Conservation (phyloP, 2,888 invertebrate species). For the Idaea straminata region DNA sequence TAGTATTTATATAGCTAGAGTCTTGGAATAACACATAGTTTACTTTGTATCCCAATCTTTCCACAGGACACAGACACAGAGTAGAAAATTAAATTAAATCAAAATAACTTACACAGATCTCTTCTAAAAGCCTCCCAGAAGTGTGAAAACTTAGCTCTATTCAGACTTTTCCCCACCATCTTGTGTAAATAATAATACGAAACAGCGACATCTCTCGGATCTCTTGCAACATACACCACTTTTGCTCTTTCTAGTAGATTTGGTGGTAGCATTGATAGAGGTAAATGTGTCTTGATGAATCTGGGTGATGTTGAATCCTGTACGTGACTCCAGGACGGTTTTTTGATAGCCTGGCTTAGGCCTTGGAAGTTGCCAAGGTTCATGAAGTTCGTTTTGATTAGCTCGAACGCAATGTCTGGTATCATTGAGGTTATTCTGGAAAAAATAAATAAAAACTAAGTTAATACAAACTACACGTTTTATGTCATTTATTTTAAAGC, state of each 20-base stretch:
- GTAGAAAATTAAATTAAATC: neutral
- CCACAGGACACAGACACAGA: too few species aligned
- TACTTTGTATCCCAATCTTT: too few species aligned
- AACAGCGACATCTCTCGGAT: slow-evolving; percentile 86
- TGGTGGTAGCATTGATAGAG: slow-evolving; percentile 80
- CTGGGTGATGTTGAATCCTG: slow-evolving; percentile 70
- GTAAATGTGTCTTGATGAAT: slow-evolving; percentile 84
- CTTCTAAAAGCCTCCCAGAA: slow-evolving; percentile 82
- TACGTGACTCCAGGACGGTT: slow-evolving; percentile 59
- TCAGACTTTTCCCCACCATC: slow-evolving; percentile 72
- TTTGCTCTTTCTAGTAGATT: slow-evolving; percentile 68
- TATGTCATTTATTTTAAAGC: too few species aligned
- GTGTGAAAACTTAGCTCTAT: slow-evolving; percentile 74
- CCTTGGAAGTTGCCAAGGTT: slow-evolving; percentile 69
- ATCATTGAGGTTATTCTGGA: slow-evolving; percentile 57
- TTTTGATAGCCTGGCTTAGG: slow-evolving; percentile 49
- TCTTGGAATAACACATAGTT: too few species aligned
- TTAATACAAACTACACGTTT: neutral
- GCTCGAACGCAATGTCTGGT: slow-evolving; percentile 61
- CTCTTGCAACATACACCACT: slow-evolving; percentile 85
- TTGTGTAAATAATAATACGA: slow-evolving; percentile 85
- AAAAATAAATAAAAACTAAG: slow-evolving; percentile 12
- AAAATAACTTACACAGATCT: slow-evolving; percentile 72
- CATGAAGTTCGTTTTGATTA: slow-evolving; percentile 67
- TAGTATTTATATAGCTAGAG: too few species aligned